Evolutionary conservation across 2,888 invertebrate species (phyloP), one percentile per base, ranked within the genome.

Genomic region (Alloscopus bannaensis): DNA sequence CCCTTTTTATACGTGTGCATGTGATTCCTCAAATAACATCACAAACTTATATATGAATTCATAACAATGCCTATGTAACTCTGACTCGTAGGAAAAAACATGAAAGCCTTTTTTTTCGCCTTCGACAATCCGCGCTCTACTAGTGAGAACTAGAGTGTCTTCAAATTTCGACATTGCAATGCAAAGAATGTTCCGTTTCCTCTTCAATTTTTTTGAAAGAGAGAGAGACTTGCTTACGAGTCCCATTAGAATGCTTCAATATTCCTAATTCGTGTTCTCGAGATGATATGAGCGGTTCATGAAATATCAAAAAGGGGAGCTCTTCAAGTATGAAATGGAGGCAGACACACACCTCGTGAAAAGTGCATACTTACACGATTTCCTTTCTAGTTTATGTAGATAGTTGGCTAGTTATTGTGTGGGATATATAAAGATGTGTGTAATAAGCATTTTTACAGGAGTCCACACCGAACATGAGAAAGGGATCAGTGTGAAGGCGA

Each of bases 211-310:
- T 69, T 64, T 77, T 62, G n/a, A n/a, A n/a, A n/a, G n/a, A n/a
- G n/a, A n/a, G n/a, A n/a, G n/a, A n/a, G n/a, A n/a, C 16, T 57
- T 59, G 59, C 55, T 28, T 70, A 11, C 45, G 13, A 72, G 40
- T 45, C 72, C 70, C 70, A 78, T 71, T 78, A 71, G 65, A 78
- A 71, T 57, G 52, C 59, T 31, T 71, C 70, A 78, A 29, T 72
- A 60, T 72, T 66, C 69, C 52, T 29, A 55, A 64, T 59, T 78
- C 69, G 31, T 77, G 70, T 42, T 62, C 64, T 59, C 59, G 13
- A 47, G 55, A 29, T 71, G 65, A 69, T 70, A 52, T 45, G 66
- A 69, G 60, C 50, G 57, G 57, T 68, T 76, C 68, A 28, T 66
- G 65, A 26, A 42, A 64, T 26, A 64, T 42, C 42, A 64, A 52